Evolutionary conservation across 2,888 invertebrate species (phyloP).

Genomic region (Ophioninae sp.): DNA sequence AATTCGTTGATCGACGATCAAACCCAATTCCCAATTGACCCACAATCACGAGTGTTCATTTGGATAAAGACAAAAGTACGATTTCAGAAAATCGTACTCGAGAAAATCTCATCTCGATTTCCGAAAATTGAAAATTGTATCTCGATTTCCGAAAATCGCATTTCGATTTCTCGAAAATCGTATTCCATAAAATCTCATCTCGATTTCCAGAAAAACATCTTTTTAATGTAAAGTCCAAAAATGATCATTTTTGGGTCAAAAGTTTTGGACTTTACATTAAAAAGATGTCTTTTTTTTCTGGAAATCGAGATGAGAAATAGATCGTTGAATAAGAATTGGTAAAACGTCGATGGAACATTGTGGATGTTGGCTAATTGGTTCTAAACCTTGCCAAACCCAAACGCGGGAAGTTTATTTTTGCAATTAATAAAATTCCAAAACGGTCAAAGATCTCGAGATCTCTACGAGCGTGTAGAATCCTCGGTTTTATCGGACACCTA

Average conservation of each 20-base stretch:
- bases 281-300: too few relatives aligned
- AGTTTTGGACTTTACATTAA: too few relatives aligned
- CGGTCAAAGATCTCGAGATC: constrained; percentile 14
- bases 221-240: background rate
- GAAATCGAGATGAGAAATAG: background rate
- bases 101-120: background rate
- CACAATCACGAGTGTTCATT: too few relatives aligned
- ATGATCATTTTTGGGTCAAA: too few relatives aligned
- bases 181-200: background rate
- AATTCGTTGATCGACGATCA: background rate
- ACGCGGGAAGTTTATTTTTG: background rate
- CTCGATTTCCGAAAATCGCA: too few relatives aligned
- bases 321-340: background rate
- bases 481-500: background rate
- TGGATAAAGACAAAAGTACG: too few relatives aligned
- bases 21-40: too few relatives aligned
- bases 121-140: too few relatives aligned
- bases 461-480: background rate
- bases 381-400: background rate
- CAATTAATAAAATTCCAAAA: constrained; percentile 11
- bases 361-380: background rate
- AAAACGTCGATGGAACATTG: background rate
- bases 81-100: too few relatives aligned
- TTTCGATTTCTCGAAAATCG: too few relatives aligned
- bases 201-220: background rate